A percentile compares a stretch with the other conserved stretches of the same genome.
These are phyloP conservation scores for Drosophila paramelanica DNA, from an alignment of 2,888 invertebrate genomes.

Conservation along the genomic window DNA sequence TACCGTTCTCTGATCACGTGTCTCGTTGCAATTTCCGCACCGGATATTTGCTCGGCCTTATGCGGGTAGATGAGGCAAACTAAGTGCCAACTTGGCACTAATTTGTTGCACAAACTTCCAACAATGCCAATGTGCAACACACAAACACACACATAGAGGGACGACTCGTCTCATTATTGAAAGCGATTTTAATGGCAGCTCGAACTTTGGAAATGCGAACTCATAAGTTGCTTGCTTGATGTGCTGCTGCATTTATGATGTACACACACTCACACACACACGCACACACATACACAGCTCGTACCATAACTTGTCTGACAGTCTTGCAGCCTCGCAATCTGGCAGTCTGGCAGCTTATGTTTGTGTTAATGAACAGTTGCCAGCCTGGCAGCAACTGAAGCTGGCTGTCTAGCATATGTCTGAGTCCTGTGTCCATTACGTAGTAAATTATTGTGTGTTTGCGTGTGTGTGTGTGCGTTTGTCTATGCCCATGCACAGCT, in stretches of 20 bases:
- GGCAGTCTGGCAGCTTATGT: conserved; percentile 70
- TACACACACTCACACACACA: conserved; percentile 8
- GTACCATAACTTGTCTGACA: conserved; percentile 23
- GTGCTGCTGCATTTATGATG: conserved; percentile 53
- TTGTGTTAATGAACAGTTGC: conserved; percentile 76
- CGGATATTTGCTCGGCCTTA: conserved; percentile 71
- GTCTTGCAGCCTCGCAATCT: conserved; percentile 14
- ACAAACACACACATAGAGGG: not conserved
- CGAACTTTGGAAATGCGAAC: conserved; percentile 32
- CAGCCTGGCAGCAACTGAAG: conserved; percentile 30
- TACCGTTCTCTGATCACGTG: conserved; percentile 64
- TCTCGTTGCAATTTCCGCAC: conserved; percentile 76
- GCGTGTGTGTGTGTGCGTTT: conserved; percentile 51
- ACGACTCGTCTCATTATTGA: conserved; percentile 49
- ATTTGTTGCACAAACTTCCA: conserved; percentile 73
- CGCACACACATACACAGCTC: not conserved
- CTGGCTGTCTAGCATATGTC: conserved; percentile 63
- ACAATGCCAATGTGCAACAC: conserved; percentile 37
- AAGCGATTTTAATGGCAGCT: conserved; percentile 65
- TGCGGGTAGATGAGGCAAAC: conserved; percentile 44
- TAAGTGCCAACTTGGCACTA: conserved; percentile 70
- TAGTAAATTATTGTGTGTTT: conserved; percentile 76
- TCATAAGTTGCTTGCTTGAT: conserved; percentile 16
- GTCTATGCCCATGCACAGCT: conserved; percentile 33
- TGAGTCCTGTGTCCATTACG: conserved; percentile 65